Evolutionary conservation across 2,113 vertebrate species (phyloP).

Genomic region (Gulo gulo): DNA sequence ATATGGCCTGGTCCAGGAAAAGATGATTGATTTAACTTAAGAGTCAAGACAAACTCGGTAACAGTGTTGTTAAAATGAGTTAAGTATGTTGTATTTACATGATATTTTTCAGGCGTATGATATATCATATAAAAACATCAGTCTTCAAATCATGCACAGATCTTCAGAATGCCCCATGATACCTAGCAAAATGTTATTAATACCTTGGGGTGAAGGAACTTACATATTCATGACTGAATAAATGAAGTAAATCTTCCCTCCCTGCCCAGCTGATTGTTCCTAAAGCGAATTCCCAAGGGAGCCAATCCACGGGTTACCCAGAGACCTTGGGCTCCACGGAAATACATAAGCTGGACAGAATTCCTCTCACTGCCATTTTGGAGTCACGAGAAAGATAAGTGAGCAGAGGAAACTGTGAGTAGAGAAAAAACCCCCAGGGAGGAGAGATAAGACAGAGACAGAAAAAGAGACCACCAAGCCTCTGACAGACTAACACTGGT

Average conservation of each 20-base stretch:
- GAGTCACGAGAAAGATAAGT: not conserved
- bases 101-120: slow-evolving; percentile 21
- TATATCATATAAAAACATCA: not conserved
- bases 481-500: not conserved
- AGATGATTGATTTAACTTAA: not conserved
- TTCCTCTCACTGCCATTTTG: not conserved
- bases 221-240: not conserved
- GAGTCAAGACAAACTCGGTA: not conserved
- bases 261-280: not conserved
- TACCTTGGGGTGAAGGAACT: not conserved
- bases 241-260: not conserved
- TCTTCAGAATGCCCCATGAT: not conserved
- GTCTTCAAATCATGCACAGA: not conserved
- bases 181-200: not conserved
- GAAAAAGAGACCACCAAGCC: not conserved
- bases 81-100: not conserved
- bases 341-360: not conserved
- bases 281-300: not conserved
- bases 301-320: not conserved
- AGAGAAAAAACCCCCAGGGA: not conserved
- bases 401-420: not conserved
- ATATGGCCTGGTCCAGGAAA: not conserved
- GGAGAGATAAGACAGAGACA: not conserved
- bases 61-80: not conserved
- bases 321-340: not conserved